Evolutionary conservation across 2,797 vertebrate genomes (phyloP).

Genomic region (Poeciliopsis turneri): DNA sequence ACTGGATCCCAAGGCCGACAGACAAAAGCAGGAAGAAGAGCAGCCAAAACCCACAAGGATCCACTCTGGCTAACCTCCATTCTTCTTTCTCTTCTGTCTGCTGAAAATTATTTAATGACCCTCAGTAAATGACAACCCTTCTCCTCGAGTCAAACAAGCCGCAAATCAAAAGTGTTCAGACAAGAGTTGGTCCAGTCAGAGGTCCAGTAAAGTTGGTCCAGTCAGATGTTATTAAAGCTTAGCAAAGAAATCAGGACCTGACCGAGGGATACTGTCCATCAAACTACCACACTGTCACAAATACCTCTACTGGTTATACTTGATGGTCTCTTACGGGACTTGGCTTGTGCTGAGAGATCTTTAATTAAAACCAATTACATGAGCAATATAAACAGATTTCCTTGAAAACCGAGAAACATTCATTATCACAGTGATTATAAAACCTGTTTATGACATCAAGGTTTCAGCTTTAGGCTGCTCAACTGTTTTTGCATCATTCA

Average conservation of each 20-base stretch:
- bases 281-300: slow-evolving; percentile 27
- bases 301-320: slow-evolving; percentile 20
- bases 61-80: not conserved
- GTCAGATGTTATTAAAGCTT: slow-evolving; percentile 27
- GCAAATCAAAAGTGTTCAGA: slow-evolving; percentile 6
- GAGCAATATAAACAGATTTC: not conserved
- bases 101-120: slow-evolving; percentile 12
- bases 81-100: not conserved
- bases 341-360: not conserved
- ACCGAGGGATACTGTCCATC: slow-evolving; percentile 23
- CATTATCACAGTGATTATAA: not conserved
- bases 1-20: slow-evolving; percentile 17
- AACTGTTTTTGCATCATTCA: not conserved
- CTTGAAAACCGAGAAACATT: slow-evolving; percentile 3
- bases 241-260: slow-evolving; percentile 34
- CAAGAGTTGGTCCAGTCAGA: slow-evolving; percentile 24
- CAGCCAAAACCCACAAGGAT: slow-evolving; percentile 33
- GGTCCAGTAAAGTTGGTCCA: slow-evolving; percentile 13
- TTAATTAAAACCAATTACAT: slow-evolving; percentile 5
- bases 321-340: slow-evolving; percentile 2
- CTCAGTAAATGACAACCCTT: slow-evolving; percentile 19
- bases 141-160: slow-evolving; percentile 20
- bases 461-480: not conserved
- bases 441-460: not conserved
- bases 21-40: slow-evolving; percentile 6